Percentiles rank a stretch among this genome's conserved stretches.
These are phyloP conservation scores for Noctua comes DNA, from an alignment of 2,888 invertebrate genomes.

Conservation along the genomic window DNA sequence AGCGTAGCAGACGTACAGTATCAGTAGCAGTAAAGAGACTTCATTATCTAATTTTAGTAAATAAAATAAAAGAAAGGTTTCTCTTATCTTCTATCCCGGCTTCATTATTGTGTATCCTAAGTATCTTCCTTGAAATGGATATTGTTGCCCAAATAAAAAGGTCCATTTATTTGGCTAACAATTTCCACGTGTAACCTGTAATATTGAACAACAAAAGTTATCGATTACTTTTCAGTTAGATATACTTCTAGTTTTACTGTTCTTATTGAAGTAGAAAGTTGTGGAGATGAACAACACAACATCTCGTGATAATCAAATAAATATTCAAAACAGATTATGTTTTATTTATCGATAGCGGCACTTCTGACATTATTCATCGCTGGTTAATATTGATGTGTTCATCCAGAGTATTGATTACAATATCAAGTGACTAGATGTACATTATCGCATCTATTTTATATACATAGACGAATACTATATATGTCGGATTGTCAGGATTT, in stretches of 20 bases:
- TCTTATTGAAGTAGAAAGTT: neutral
- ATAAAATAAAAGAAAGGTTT: neutral
- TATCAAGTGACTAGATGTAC: neutral
- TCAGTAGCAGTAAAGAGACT: neutral
- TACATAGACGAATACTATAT: neutral
- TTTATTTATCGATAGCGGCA: constrained; percentile 34
- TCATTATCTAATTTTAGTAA: neutral
- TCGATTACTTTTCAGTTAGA: neutral
- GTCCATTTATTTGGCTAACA: constrained; percentile 4
- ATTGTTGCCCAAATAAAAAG: constrained; percentile 2
- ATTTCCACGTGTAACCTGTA: constrained; percentile 7
- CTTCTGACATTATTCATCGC: constrained; percentile 10
- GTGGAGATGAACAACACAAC: constrained; percentile 2
- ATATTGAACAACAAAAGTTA: neutral
- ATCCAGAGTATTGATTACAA: constrained; percentile 27
- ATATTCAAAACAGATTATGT: constrained; percentile 33
- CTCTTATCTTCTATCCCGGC: neutral
- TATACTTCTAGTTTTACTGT: neutral
- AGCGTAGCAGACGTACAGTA: neutral
- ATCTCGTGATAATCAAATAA: constrained; percentile 10
- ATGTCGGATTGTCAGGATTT: too few relatives aligned
- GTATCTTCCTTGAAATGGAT: neutral
- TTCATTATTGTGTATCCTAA: constrained; percentile 10
- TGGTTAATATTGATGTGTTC: constrained; percentile 34
- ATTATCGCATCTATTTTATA: neutral